Percentiles rank a stretch among this genome's conserved stretches.
Conservation (phyloP, 2,888 invertebrate genomes). For the Linnaemya tessellans region DNA sequence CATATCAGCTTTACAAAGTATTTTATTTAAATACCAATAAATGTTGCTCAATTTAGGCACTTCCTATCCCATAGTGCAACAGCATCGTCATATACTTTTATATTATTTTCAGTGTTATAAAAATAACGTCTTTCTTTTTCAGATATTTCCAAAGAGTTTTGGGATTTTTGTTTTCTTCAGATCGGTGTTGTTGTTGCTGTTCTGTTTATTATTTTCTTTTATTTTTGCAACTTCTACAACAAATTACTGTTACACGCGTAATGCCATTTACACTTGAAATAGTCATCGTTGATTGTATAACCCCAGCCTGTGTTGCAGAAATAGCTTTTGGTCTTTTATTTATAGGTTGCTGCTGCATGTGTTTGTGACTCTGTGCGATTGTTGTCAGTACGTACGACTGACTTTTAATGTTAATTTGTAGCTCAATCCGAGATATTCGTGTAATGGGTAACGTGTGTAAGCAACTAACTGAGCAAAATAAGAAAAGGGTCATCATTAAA, state of each 20-base stretch:
- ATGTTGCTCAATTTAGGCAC: too few species aligned
- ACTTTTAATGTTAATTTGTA: conserved; percentile 64
- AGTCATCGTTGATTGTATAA: conserved; percentile 13
- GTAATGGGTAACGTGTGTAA: conserved; percentile 40
- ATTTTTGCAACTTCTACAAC: not conserved
- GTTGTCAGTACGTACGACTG: conserved; percentile 30
- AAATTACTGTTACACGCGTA: conserved; percentile 69
- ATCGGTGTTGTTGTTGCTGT: too few species aligned
- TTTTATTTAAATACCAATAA: too few species aligned
- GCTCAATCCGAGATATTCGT: conserved; percentile 45
- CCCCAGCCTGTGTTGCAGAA: not conserved
- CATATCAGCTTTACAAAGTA: too few species aligned
- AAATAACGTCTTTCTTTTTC: conserved; percentile 32
- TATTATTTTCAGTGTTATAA: conserved; percentile 36
- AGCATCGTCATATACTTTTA: conserved; percentile 3
- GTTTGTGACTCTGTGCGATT: conserved; percentile 23
- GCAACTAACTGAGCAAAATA: conserved; percentile 3
- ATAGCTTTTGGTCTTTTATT: conserved; percentile 8
- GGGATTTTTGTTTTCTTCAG: conserved; percentile 27
- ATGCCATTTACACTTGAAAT: conserved; percentile 50
- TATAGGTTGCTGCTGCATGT: not conserved
- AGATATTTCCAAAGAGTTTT: conserved; percentile 25
- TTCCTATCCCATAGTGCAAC: conserved; percentile 20
- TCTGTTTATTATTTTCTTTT: too few species aligned
- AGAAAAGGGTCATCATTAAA: conserved; percentile 65